These are phyloP conservation scores for Centropyge bicolor DNA, from an alignment of 2,797 vertebrate genomes.

Conservation along the genomic window DNA sequence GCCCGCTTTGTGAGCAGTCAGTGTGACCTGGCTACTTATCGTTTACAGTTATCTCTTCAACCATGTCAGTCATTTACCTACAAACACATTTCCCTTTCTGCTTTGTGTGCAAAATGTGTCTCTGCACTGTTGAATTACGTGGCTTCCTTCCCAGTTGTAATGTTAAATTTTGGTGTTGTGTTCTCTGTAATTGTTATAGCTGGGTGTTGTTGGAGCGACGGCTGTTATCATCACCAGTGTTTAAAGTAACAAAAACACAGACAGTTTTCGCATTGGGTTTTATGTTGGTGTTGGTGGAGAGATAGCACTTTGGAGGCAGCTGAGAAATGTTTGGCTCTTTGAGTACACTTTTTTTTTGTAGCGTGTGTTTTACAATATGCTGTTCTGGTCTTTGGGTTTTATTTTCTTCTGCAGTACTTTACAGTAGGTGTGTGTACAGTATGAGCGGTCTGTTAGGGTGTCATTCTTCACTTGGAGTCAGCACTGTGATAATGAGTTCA, in stretches of 20 bases:
- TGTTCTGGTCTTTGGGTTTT: constrained; percentile 45
- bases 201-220: constrained; percentile 26
- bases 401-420: constrained; percentile 33
- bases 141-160: constrained; percentile 27
- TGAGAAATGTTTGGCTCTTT: constrained; percentile 38
- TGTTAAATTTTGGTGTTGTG: constrained; percentile 40
- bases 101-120: constrained; percentile 20
- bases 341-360: constrained; percentile 39
- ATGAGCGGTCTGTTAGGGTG: constrained; percentile 65
- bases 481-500: constrained; percentile 84
- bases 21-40: not conserved
- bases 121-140: constrained; percentile 23
- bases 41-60: not conserved
- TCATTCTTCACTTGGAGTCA: constrained; percentile 80
- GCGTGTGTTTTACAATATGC: constrained; percentile 26
- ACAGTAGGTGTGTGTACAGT: constrained; percentile 53
- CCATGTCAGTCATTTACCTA: constrained; percentile 16
- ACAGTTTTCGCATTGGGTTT: constrained; percentile 17
- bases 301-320: constrained; percentile 7
- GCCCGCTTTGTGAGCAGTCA: constrained; percentile 17
- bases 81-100: constrained; percentile 27
- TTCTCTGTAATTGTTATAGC: constrained; percentile 47
- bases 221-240: constrained; percentile 20
- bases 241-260: constrained; percentile 47
- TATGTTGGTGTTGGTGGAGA: constrained; percentile 4